phyloP scores from a whole-genome alignment of 2,113 vertebrate species.

The Paraplagusia blochii region DNA sequence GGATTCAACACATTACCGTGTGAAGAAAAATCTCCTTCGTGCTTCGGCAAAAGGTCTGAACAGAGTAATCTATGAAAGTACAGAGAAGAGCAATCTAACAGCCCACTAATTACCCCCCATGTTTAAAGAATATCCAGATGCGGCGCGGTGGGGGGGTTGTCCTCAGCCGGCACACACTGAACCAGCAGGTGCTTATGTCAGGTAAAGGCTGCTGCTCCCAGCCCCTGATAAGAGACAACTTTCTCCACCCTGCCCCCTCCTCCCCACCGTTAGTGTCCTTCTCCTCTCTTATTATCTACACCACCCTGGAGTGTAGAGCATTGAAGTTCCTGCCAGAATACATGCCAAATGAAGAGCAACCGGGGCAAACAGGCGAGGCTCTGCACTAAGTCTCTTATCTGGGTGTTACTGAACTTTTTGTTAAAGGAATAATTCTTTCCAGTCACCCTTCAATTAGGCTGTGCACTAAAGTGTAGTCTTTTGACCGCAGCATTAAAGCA shows the following conservation, averaged over 20 bases:
- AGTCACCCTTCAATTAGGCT: conserved; percentile 42
- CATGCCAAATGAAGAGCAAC: conserved; percentile 43
- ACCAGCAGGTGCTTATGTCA: conserved; percentile 61
- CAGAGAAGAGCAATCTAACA: conserved; percentile 38
- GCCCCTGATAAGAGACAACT: conserved; percentile 33
- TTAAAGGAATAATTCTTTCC: conserved; percentile 35
- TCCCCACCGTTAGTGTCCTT: conserved; percentile 8
- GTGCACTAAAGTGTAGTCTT: conserved; percentile 10
- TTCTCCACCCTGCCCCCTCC: not conserved
- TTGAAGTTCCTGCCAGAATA: conserved; percentile 39
- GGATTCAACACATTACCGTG: conserved; percentile 37
- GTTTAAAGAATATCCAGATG: conserved; percentile 39
- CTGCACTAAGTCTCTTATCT: conserved; percentile 47
- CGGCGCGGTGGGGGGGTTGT: conserved; percentile 29
- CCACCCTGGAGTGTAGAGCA: conserved; percentile 31
- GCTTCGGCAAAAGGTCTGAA: conserved; percentile 24
- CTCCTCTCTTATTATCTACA: conserved; percentile 35
- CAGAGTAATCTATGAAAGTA: conserved; percentile 27
- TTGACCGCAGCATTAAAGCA: conserved; percentile 1
- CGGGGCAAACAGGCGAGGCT: conserved; percentile 20
- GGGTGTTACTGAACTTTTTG: conserved; percentile 34
- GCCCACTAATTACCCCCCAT: conserved; percentile 29
- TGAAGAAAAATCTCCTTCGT: conserved; percentile 7
- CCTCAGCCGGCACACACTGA: conserved; percentile 26
- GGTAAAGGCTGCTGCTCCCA: conserved; percentile 47